A percentile compares a stretch with the other conserved stretches of the same genome.
phyloP scores from a whole-genome alignment of 2,113 vertebrate genomes.

The Ceyx cyanopectus region DNA sequence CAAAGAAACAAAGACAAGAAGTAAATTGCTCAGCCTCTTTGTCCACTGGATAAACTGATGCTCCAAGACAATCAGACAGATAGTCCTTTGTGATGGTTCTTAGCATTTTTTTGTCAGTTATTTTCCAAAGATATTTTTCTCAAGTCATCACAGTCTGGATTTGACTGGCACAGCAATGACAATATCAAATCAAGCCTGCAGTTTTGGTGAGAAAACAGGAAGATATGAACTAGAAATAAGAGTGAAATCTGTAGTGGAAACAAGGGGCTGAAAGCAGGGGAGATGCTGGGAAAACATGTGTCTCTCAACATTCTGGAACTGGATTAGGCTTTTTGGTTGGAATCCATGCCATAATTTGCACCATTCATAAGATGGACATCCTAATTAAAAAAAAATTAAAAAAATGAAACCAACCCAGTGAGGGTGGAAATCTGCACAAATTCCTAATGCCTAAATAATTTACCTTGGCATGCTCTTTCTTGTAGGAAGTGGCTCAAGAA shows the following conservation, averaged over 20 bases:
- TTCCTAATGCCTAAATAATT: slow-evolving; percentile 19
- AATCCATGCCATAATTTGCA: not conserved
- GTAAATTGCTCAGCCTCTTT: not conserved
- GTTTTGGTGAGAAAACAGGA: not conserved
- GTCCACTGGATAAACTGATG: not conserved
- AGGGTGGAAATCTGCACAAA: not conserved
- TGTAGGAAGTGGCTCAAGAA: slow-evolving; percentile 1
- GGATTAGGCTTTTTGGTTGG: not conserved
- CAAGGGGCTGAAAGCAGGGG: not conserved
- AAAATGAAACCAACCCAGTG: too few relatives aligned
- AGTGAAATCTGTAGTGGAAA: not conserved
- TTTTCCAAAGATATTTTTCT: not conserved
- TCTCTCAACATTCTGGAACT: not conserved
- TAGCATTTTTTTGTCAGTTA: not conserved
- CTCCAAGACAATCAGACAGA: not conserved
- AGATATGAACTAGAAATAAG: not conserved
- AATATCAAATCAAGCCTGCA: not conserved
- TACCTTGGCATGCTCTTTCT: not conserved
- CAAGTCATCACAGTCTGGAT: not conserved
- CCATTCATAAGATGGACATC: not conserved
- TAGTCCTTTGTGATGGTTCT: not conserved
- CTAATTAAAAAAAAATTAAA: not conserved
- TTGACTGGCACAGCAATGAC: not conserved
- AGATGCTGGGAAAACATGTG: not conserved
- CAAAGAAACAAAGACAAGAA: not conserved